Conservation (phyloP, 2,113 vertebrate species). For the Mixornis gularis region DNA sequence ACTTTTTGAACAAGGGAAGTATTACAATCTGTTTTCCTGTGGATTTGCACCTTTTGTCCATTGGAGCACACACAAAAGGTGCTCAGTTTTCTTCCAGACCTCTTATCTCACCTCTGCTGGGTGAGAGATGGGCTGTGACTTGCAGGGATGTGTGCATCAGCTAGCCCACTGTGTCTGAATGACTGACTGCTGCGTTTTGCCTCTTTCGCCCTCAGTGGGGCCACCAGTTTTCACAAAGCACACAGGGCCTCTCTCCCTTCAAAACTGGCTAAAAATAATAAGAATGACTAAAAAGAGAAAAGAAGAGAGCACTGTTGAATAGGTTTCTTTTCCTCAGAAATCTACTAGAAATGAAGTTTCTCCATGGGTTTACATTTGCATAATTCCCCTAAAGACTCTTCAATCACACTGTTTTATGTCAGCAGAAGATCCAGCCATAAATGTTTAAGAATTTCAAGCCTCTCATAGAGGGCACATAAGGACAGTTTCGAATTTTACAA, state of each 20-base stretch:
- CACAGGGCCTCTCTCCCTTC: background rate
- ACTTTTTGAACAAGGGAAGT: background rate
- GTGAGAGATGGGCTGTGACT: background rate
- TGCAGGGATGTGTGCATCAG: background rate
- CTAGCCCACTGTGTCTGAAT: background rate
- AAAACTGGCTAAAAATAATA: background rate
- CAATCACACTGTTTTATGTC: background rate
- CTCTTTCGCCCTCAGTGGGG: background rate
- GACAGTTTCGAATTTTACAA: slow-evolving; percentile 18
- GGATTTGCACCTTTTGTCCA: background rate
- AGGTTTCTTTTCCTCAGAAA: background rate
- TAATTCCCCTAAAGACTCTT: background rate
- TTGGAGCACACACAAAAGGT: background rate
- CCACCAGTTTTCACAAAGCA: background rate
- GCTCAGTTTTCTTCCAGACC: background rate
- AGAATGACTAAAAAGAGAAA: background rate
- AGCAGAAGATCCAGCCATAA: slow-evolving; percentile 1
- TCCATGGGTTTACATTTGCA: background rate
- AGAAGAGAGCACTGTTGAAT: background rate
- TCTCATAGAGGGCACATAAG: background rate
- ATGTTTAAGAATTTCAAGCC: slow-evolving; percentile 24
- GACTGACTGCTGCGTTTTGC: background rate
- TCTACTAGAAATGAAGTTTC: background rate
- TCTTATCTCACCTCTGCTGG: background rate
- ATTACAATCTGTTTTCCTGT: background rate